phyloP scores from a whole-genome alignment of 2,113 vertebrate genomes.

The Glaucomys volans region DNA sequence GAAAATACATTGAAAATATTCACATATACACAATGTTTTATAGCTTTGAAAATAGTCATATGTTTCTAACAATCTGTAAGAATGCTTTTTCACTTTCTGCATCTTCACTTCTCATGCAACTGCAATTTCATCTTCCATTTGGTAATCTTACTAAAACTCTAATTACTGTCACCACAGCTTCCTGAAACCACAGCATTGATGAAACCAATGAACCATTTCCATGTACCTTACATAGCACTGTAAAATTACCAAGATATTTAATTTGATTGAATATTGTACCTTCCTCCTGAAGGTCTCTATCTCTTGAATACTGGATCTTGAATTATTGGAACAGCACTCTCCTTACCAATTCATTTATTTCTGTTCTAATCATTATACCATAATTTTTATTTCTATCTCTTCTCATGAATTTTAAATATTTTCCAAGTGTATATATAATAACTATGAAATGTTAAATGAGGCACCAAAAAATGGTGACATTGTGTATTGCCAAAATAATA shows the following conservation, averaged over 20 bases:
- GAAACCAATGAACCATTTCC: background rate
- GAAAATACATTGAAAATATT: constrained; percentile 73
- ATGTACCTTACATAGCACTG: background rate
- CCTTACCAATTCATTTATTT: background rate
- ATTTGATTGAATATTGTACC: background rate
- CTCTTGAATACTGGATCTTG: constrained; percentile 35
- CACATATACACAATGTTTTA: background rate
- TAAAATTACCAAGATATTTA: background rate
- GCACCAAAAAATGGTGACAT: background rate
- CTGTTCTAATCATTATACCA: background rate
- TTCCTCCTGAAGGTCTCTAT: background rate
- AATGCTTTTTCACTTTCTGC: background rate
- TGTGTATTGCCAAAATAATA: background rate
- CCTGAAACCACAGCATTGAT: too few species aligned
- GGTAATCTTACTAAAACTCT: background rate
- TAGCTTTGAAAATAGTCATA: background rate
- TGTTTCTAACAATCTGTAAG: background rate
- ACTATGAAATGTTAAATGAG: constrained; percentile 33
- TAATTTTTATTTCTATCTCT: constrained; percentile 29
- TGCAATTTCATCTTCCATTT: background rate
- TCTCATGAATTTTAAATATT: constrained; percentile 54
- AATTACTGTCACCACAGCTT: background rate
- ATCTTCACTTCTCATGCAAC: background rate
- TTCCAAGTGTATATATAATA: background rate
- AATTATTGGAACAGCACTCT: background rate